phyloP scores from a whole-genome alignment of 2,888 invertebrate species.

The Seira musarum region DNA sequence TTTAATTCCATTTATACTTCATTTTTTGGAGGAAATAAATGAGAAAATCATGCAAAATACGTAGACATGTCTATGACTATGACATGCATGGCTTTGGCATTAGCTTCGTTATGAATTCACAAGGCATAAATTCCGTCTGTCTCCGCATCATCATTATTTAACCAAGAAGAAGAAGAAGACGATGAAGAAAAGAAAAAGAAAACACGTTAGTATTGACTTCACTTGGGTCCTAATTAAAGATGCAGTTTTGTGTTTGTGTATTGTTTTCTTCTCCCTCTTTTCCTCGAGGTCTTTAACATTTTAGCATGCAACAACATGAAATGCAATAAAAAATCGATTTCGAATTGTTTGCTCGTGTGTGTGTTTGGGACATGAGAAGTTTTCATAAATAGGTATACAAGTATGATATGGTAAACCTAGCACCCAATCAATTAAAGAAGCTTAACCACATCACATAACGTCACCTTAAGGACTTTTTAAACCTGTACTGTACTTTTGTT shows the following conservation, averaged over 20 bases:
- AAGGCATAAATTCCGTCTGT: neutral
- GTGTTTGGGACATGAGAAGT: neutral
- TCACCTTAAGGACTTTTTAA: too few relatives aligned
- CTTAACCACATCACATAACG: too few relatives aligned
- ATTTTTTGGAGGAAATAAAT: conserved; percentile 19
- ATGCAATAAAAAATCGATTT: too few relatives aligned
- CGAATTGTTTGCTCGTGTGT: too few relatives aligned
- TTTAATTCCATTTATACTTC: neutral
- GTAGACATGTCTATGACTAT: too few relatives aligned
- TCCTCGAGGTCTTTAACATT: neutral
- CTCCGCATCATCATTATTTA: conserved; percentile 2
- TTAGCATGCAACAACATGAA: conserved; percentile 10
- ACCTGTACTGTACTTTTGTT: too few relatives aligned
- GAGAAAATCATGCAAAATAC: conserved; percentile 46
- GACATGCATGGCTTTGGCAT: too few relatives aligned
- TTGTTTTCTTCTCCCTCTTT: neutral
- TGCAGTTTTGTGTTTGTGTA: conserved; percentile 1
- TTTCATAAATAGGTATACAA: too few relatives aligned
- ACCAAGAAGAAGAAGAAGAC: neutral
- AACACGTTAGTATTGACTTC: too few relatives aligned
- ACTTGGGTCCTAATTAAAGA: conserved; percentile 5
- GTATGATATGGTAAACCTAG: too few relatives aligned
- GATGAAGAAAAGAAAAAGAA: too few relatives aligned
- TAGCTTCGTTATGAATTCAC: neutral
- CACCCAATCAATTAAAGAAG: too few relatives aligned